Evolutionary conservation across 2,888 invertebrate genomes (phyloP), one percentile per base, ranked within the genome.

Genomic region (Drosophila quinaria): DNA sequence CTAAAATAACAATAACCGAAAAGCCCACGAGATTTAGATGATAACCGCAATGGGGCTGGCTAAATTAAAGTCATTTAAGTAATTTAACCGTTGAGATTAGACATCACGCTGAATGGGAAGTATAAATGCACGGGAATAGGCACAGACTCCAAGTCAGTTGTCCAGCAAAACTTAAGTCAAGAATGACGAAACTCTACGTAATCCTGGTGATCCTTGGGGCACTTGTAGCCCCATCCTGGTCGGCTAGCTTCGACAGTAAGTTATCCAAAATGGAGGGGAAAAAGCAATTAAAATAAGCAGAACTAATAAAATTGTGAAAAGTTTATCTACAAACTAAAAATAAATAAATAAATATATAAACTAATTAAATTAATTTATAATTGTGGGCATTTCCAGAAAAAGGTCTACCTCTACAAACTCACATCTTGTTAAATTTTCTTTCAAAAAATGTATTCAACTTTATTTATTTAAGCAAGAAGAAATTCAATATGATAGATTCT

Each of bases 211-310:
- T 80, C 6, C 46, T 80, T 0, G n/a, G 54, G 11, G 62, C 56
- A 2, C 2, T 80, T 0, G 33, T 58, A 8, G 33, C 66, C 35
- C 13, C 52, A 35, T 13, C 47, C 9, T 59, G 58, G 66, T 52
- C 77, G 4, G 71, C 76, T 4, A 13, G 33, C 33, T 67, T 76
- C 8, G 50, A 55, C 10, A 22, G 77, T 77, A 61, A 71, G 80
- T 68, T 11, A 6, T 13, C 1, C 0, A 0, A 19, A 19, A 15
- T 15, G 13, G 4, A n/a, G n/a, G 0, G 4, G 3, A 19, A 19
- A 19, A 19, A 2, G 2, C 1, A 19, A 19, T 19, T 22, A 0
- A 22, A 22, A 22, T 22, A 22, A 22, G 22, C 22, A 25, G 6
- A 25, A 25, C 0, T 25, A 25, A 25, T 25, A 5, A 5, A 25